Evolutionary conservation across 2,113 vertebrate genomes (phyloP), one percentile per base, ranked within the genome.

Genomic region (Dromaius novaehollandiae): DNA sequence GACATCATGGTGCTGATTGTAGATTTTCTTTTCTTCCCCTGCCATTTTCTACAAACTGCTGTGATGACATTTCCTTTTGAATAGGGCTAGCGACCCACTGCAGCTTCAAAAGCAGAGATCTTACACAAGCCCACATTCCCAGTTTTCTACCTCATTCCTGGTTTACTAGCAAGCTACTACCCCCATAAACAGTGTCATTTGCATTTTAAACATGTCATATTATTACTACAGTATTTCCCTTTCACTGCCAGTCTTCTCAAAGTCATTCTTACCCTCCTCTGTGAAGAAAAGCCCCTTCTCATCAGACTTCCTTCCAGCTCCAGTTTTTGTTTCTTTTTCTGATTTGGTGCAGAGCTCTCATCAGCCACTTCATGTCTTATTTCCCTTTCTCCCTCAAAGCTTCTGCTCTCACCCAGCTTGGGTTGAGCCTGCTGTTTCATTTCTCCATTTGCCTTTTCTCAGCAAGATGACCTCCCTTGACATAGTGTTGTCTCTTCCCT

Each of bases 201-300:
- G 40, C 16, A 25, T 75, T 90, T 16, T 12, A 69, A 40, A 85
- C 82, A 65, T 71, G 32, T 22, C 4, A 7, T 61, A 34, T 61
- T 79, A 30, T 70, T 78, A 30, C 5, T 48, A 2, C 22, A 63
- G 14, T 85, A 48, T 90, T 89, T 84, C 22, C 28, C 48, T 92
- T 86, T 92, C 44, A 48, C 44, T 65, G 34, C 32, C 15, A 6
- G 30, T 66, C 53, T 76, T 90, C 24, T 77, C 2, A 0, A 64
- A 68, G 17, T 55, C 3, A 0, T 92, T 87, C 64, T 66, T 66
- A 16, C 25, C 15, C 30, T 75, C 26, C 58, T 36, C 0, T 2
- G 4, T 83, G 78, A 91, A 95, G 85, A 98, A 98, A 98, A 98
- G 93, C 89, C 93, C 95, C 96, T 98, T 97, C 96, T 97, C 68